Percentiles rank a stretch among this genome's conserved stretches.
These are phyloP conservation scores for Acrossocheilus fasciatus DNA, from an alignment of 2,797 vertebrate species.

Conservation along the genomic window DNA sequence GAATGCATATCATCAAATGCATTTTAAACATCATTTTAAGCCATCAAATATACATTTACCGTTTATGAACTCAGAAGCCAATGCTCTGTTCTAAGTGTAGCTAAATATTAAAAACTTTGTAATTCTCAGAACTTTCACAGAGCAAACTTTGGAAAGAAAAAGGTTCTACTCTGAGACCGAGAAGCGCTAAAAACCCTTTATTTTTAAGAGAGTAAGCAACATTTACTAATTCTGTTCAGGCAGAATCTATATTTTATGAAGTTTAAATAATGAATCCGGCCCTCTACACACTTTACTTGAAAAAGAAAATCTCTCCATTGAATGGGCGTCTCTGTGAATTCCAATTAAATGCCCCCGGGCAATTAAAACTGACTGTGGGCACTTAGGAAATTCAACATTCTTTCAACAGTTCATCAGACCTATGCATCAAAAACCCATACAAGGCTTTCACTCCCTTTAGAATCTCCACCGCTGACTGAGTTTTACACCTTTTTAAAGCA, in stretches of 20 bases:
- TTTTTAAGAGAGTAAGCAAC: constrained; percentile 3
- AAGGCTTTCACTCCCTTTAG: constrained; percentile 81
- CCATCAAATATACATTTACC: neutral
- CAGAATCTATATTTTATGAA: constrained; percentile 30
- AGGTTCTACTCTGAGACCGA: neutral
- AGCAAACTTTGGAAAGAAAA: neutral
- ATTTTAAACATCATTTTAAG: neutral
- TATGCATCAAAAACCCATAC: constrained; percentile 80
- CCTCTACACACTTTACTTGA: constrained; percentile 55
- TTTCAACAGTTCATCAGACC: constrained; percentile 87
- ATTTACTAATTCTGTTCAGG: neutral
- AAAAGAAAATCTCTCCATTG: constrained; percentile 74
- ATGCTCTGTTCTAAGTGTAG: neutral
- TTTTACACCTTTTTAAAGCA: constrained; percentile 87
- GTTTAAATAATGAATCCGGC: constrained; percentile 50
- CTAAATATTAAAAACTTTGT: neutral
- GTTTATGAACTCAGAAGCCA: neutral
- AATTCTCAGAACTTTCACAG: neutral
- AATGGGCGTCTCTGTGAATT: constrained; percentile 79
- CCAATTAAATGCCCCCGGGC: constrained; percentile 90
- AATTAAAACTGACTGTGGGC: constrained; percentile 89
- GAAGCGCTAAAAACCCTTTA: neutral
- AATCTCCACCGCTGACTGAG: constrained; percentile 83
- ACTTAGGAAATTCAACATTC: constrained; percentile 86
- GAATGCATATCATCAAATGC: neutral